Evolutionary conservation across 2,113 vertebrate species (phyloP).

Genomic region (Rhadina sibilatrix): DNA sequence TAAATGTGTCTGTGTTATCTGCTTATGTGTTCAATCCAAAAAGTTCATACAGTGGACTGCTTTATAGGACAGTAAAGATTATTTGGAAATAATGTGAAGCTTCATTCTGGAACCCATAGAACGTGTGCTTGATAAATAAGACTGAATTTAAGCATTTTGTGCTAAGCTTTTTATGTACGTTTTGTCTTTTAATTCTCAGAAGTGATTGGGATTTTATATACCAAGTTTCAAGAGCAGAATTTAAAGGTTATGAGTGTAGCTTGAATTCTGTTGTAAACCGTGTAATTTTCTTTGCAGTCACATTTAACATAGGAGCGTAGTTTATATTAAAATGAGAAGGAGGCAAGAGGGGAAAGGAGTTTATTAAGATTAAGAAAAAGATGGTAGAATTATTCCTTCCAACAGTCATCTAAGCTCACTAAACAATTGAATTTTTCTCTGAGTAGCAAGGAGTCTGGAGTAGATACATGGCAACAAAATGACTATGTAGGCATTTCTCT

Average conservation of each 20-base stretch:
- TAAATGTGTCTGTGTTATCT: background rate
- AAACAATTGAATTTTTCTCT: background rate
- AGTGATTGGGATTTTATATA: background rate
- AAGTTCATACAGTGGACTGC: background rate
- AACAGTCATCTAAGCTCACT: background rate
- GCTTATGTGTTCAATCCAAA: background rate
- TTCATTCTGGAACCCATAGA: background rate
- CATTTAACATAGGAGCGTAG: background rate
- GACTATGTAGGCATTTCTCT: background rate
- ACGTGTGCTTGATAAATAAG: background rate
- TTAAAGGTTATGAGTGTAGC: background rate
- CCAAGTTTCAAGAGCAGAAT: background rate
- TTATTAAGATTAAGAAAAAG: constrained; percentile 11
- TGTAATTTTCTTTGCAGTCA: background rate
- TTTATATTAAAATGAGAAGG: background rate
- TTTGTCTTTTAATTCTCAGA: background rate
- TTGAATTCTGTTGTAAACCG: background rate
- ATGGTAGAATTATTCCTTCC: background rate
- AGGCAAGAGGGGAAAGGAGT: background rate
- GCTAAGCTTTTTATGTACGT: background rate
- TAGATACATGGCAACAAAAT: background rate
- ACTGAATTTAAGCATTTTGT: background rate
- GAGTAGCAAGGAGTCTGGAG: background rate
- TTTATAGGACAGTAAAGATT: constrained; percentile 6
- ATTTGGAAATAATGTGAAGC: background rate